Conservation (phyloP, 2,113 vertebrate species). For the Suricata suricatta region DNA sequence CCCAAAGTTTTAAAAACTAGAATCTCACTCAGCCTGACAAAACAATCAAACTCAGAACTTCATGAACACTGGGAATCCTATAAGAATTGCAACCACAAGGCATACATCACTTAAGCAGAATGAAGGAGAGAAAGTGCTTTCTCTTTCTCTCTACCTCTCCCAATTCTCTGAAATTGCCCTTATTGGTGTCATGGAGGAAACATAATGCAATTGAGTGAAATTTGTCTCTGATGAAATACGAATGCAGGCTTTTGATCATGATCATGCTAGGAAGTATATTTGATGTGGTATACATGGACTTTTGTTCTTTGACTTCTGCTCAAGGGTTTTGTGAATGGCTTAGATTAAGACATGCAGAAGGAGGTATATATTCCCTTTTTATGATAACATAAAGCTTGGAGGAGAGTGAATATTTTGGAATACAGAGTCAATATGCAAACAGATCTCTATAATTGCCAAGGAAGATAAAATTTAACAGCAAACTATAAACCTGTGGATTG, state of each 20-base stretch:
- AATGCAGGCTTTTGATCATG: neutral
- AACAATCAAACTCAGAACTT: conserved; percentile 32
- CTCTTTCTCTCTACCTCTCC: neutral
- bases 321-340: neutral
- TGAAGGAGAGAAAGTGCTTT: neutral
- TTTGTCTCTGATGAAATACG: neutral
- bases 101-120: neutral
- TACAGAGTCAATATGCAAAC: neutral
- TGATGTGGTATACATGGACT: neutral
- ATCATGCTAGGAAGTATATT: neutral
- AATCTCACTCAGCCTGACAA: neutral
- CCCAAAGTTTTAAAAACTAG: conserved; percentile 15
- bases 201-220: neutral
- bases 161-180: neutral
- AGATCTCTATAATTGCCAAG: neutral
- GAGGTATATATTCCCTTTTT: neutral
- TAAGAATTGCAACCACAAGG: neutral
- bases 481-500: neutral
- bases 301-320: neutral
- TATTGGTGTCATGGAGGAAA: neutral
- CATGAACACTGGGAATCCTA: neutral
- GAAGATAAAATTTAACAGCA: neutral
- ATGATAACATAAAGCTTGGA: neutral
- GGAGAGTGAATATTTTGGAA: neutral
- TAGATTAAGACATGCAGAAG: neutral